phyloP scores from a whole-genome alignment of 2,888 invertebrate species.

The Baccha elongata region DNA sequence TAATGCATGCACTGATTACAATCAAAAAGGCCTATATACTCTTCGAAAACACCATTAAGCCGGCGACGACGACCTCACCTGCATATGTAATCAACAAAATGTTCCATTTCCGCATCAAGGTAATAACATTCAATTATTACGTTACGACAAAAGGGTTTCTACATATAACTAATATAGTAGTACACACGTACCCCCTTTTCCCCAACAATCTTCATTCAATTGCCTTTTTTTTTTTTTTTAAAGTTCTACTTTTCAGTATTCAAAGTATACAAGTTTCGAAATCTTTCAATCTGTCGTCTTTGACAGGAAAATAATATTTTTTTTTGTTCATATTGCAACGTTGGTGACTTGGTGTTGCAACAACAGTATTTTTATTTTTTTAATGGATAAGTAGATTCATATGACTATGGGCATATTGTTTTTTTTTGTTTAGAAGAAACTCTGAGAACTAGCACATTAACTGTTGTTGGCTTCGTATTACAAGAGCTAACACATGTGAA shows the following conservation, averaged over 20 bases:
- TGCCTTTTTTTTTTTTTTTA: no score
- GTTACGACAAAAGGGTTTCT: constrained; percentile 33
- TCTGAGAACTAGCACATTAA: constrained; percentile 54
- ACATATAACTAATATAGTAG: constrained; percentile 16
- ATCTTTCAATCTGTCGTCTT: constrained; percentile 13
- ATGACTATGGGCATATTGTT: constrained; percentile 5
- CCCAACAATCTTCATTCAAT: background rate
- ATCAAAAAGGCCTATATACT: constrained; percentile 16
- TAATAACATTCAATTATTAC: constrained; percentile 45
- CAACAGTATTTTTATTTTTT: constrained; percentile 14
- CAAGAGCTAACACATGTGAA: background rate
- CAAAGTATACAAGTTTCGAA: constrained; percentile 33
- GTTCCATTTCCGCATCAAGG: constrained; percentile 55
- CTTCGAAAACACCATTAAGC: constrained; percentile 24
- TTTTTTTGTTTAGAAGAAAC: background rate
- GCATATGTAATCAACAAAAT: constrained; percentile 59
- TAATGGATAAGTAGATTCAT: constrained; percentile 3
- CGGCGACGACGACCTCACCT: constrained; percentile 55
- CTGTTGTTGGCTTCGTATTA: constrained; percentile 25
- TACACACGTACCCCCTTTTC: background rate
- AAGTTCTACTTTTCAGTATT: constrained; percentile 2
- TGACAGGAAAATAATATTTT: background rate
- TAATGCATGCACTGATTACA: background rate
- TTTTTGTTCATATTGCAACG: constrained; percentile 1
- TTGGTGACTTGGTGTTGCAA: constrained; percentile 22